Base-by-base conservation (phyloP, 2,113 vertebrate species). In the Albula glossodonta region DNA sequence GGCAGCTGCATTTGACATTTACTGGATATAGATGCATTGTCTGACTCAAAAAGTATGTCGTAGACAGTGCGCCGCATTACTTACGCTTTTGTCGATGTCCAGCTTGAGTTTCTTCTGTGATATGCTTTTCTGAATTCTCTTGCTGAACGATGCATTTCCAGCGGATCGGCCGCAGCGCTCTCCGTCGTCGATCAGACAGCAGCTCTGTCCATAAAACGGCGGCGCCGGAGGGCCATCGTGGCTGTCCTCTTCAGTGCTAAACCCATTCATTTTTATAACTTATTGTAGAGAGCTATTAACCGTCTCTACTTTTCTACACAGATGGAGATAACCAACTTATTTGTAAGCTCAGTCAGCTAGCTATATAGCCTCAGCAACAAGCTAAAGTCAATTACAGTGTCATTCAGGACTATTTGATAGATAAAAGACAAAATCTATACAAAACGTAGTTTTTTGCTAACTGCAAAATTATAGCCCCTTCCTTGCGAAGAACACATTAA, bases 71-170 rank as follows among this genome's bases (percentile, higher is more conserved):
- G 17, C 15, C 17, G 41, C 41, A 17, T 79, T 5, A 95, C 97
- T 97, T 89, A 99, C 98, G 63, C 97, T 99, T 91, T 98, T 98
- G 94, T 99, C 98, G 91, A 99, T 98, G 95, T 99, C 98, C 92
- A 99, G 95, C 84, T 97, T 97, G 83, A 98, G 97, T 81, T 97
- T 98, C 93, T 97, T 98, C 94, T 98, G 97, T 0, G 96, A 97
- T 83, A 98, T 98, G 93, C 97, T 98, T 88, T 98, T 98, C 95
- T 98, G 97, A 88, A 98, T 97, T 90, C 97, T 93, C 92, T 98
- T 98, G 93, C 97, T 98, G 93, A 98, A 98, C 92, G 97, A 98
- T 93, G 98, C 98, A 95, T 99, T 99, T 89, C 98, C 98, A 83
- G 98, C 98, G 0, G 98, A 95, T 84, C 98, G 96, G 89, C 96